Evolutionary conservation across 2,888 invertebrate genomes (phyloP).

Genomic region (Drosophila nigritarsus): DNA sequence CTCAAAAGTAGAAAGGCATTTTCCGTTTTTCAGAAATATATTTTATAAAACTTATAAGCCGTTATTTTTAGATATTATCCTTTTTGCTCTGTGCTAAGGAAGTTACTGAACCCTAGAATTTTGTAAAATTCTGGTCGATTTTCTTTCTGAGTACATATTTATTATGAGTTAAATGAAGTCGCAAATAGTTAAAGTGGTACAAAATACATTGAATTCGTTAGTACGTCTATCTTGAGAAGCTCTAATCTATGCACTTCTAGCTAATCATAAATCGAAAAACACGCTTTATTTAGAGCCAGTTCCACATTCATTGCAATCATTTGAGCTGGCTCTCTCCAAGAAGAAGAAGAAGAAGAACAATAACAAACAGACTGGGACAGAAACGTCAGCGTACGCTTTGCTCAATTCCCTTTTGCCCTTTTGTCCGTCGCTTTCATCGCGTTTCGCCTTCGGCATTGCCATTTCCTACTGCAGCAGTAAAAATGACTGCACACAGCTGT

Average conservation of each 20-base stretch:
- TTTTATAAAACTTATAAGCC: background rate
- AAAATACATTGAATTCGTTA: background rate
- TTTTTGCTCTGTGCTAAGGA: background rate
- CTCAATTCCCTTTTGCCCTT: constrained; percentile 44
- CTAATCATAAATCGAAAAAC: constrained; percentile 28
- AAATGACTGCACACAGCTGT: constrained; percentile 81
- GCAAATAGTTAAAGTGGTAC: background rate
- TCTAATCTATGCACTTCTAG: background rate
- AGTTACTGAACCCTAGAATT: background rate
- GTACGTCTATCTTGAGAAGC: background rate
- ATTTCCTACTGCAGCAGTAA: constrained; percentile 74
- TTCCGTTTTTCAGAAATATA: background rate
- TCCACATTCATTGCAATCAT: constrained; percentile 34
- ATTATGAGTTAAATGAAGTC: background rate
- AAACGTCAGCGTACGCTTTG: background rate
- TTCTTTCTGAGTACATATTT: background rate
- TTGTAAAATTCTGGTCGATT: background rate
- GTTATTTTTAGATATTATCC: background rate
- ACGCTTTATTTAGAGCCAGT: constrained; percentile 17
- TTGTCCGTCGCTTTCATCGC: constrained; percentile 39
- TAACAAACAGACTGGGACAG: background rate
- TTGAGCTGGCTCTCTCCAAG: constrained; percentile 27
- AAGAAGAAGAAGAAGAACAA: background rate
- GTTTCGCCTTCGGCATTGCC: constrained; percentile 52
- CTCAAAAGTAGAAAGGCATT: background rate